A percentile compares a stretch with the other conserved stretches of the same genome.
These are phyloP conservation scores for Calliopsis andreniformis DNA, from an alignment of 1,140 invertebrate species.

Conservation along the genomic window DNA sequence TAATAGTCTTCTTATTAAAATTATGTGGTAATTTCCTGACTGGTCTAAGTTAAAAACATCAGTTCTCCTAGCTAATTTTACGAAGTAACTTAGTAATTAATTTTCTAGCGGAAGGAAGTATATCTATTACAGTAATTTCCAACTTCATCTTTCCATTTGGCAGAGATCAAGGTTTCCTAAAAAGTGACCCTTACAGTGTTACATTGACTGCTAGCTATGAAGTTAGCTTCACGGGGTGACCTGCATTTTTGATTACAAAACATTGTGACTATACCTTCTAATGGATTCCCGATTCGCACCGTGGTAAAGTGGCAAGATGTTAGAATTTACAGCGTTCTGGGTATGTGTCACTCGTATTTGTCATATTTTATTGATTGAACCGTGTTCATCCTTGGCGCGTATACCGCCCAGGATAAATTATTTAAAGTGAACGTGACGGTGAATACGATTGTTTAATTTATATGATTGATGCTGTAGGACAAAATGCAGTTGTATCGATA, in stretches of 20 bases:
- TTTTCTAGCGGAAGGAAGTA: no score
- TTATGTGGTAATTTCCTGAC: no score
- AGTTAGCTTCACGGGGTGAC: background rate
- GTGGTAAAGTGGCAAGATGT: background rate
- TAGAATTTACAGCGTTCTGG: background rate
- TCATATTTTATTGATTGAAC: background rate
- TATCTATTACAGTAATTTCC: no score
- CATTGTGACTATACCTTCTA: background rate
- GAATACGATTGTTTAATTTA: background rate
- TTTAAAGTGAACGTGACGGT: background rate
- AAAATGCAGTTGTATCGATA: background rate
- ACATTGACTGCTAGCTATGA: background rate
- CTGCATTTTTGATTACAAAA: background rate
- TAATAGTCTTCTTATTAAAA: no score
- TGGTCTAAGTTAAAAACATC: no score
- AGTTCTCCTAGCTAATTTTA: no score
- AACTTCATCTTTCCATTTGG: no score
- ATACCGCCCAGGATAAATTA: background rate
- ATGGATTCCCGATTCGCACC: background rate
- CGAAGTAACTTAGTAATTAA: no score
- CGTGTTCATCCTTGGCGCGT: background rate
- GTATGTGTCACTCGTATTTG: background rate
- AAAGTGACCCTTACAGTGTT: no score
- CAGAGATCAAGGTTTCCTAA: no score
- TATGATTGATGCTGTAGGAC: background rate